Base-by-base conservation (phyloP, 2,113 vertebrate genomes). In the Ia io region DNA sequence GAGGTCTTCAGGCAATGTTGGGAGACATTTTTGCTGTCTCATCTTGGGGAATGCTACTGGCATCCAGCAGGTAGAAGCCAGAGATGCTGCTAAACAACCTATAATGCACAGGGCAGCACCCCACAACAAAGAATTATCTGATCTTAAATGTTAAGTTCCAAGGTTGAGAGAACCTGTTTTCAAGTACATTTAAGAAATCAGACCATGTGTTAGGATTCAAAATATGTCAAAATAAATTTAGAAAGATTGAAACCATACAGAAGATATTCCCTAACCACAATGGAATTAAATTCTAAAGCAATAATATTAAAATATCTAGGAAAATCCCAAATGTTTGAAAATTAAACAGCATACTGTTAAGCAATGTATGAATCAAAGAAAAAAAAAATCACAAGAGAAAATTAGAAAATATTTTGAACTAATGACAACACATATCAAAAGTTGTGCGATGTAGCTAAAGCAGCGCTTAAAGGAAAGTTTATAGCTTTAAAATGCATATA, bases 391-490 rank as follows among this genome's bases (percentile, higher is more conserved):
- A 56, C 37, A 85, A 84, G 51, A 79, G 16, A 94, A 93, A 93
- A 91, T 30, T 2, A 94, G 37, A 84, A 88, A 47, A 44, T 77
- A 90, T 63, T 92, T 84, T 91, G n/a, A 96, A 91, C 32, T 51
- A 78, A 56, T 67, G 30, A 65, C 22, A 63, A 89, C 77, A 87
- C 1, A n/a, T n/a, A 37, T n/a, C 71, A 84, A 53, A 88, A 85
- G 49, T 51, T 80, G 28, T 49, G 61, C 6, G 17, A 78, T 32
- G 7, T 4, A 37, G 32, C 40, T 74, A 86, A 93, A 76, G 10
- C 61, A 71, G 13, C 44, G 23, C 42, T 85, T 74, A 61, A 49
- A 82, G n/a, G 35, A 28, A 76, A 71, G 73, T 30, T 4, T 14
- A 53, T 18, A 93, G 65, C 28, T 88, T 78, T 92, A 28, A 49